Evolutionary conservation across 2,797 vertebrate genomes (phyloP), one percentile per base, ranked within the genome.

Genomic region (Acanthopagrus latus): DNA sequence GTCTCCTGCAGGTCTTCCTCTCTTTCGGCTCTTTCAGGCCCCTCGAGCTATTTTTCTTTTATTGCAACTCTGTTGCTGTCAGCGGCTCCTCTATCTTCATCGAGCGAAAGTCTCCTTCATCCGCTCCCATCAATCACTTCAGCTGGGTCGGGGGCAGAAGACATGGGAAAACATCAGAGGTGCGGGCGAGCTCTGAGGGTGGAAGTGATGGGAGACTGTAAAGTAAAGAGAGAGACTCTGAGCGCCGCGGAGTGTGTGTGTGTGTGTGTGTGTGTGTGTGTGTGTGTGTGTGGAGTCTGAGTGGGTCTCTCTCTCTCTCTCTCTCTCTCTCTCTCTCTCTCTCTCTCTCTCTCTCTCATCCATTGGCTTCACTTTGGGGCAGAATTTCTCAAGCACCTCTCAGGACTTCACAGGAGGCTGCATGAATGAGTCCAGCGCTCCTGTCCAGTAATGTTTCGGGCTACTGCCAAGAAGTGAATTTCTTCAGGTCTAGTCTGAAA

Each of bases 1-100:
- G 43, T 70, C 64, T 74, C 29, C 66, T 10, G 46, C 56, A 41
- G 48, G 60, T 44, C 54, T 54, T 23, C 46, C 62, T 59, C 72
- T 64, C 25, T 43, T 74, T 71, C 77, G 14, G 11, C 72, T 64
- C 29, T 43, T 74, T 71, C 77, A 16, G 11, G 51, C 47, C 69
- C 80, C 82, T 38, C 75, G 21, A 55, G 86, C 64, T 69, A 14
- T 76, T 75, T 75, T 66, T 38, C 33, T 62, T 86, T 83, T 86
- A 82, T 60, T 63, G 46, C 46, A 74, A 77, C 81, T 89, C 74
- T 78, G 81, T 54, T n/a, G 47, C 67, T 76, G 78, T 60, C 89
- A 80, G 78, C 64, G 56, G 71, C 79, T 76, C 9, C 70, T 85
- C 74, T 82, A 51, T 29, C 58, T 85, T 72, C 81, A 54, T 29